Conservation (phyloP, 2,113 vertebrate species). For the Nothobranchius furzeri region DNA sequence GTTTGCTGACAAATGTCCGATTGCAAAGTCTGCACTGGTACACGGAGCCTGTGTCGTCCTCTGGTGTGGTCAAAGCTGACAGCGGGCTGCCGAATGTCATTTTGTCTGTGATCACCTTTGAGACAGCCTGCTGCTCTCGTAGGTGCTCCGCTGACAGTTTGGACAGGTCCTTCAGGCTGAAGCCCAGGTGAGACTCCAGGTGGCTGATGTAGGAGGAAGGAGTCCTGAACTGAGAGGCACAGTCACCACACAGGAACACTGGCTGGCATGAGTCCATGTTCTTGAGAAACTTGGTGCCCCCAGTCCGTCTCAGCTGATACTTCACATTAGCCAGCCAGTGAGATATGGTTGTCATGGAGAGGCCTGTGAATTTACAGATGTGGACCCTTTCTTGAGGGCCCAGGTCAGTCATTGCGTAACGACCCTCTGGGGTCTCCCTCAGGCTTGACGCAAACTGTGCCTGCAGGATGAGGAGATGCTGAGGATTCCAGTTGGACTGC, state of each 20-base stretch:
- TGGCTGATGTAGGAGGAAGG: constrained; percentile 95
- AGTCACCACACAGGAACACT: constrained; percentile 99
- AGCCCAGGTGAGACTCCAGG: constrained; percentile 98
- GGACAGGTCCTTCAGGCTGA: constrained; percentile 99
- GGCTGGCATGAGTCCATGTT: constrained; percentile 99
- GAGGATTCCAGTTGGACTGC: constrained; percentile 99
- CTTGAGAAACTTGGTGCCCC: constrained; percentile 99
- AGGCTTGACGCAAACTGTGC: constrained; percentile 97
- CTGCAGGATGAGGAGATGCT: constrained; percentile 98
- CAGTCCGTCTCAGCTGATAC: constrained; percentile 98
- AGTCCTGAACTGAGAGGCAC: constrained; percentile 99
- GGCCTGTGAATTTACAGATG: constrained; percentile 99
- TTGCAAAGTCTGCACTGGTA: constrained; percentile 99
- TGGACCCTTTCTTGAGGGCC: constrained; percentile 98
- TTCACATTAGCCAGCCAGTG: constrained; percentile 99
- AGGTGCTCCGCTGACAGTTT: constrained; percentile 96
- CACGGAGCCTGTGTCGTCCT: constrained; percentile 95
- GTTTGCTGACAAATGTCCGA: constrained; percentile 99
- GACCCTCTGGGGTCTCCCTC: constrained; percentile 93
- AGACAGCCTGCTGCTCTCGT: constrained; percentile 95
- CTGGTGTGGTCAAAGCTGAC: constrained; percentile 79
- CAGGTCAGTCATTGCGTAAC: constrained; percentile 97
- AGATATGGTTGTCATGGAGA: constrained; percentile 99
- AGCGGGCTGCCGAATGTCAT: constrained; percentile 82
- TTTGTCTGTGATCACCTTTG: constrained; percentile 93